phyloP scores from a whole-genome alignment of 1,140 invertebrate species.

The Zaprionus ghesquierei region DNA sequence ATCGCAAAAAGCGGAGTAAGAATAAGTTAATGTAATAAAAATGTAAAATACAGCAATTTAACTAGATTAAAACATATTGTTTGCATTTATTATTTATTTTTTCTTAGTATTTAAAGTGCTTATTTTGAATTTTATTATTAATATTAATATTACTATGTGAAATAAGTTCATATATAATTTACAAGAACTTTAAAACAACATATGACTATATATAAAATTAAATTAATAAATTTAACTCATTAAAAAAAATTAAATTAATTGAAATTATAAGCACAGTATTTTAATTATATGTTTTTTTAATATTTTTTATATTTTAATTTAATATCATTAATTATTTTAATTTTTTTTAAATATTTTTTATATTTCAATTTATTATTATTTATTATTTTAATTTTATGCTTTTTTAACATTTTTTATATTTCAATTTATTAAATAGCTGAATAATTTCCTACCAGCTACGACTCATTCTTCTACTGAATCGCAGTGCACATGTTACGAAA shows the following conservation, averaged over 20 bases:
- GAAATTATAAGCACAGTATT: no score
- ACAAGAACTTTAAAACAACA: no score
- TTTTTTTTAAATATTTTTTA: neutral
- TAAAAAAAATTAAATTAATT: no score
- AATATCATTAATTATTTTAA: no score
- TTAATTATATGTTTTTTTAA: no score
- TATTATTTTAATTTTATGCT: no score
- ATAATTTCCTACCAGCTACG: neutral
- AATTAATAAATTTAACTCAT: no score
- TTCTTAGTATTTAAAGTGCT: neutral
- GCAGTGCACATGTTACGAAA: conserved; percentile 61
- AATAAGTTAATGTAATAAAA: neutral
- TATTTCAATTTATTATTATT: neutral
- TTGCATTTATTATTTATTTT: neutral
- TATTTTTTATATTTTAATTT: no score
- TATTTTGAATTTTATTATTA: no score
- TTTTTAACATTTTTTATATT: neutral
- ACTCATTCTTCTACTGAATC: neutral
- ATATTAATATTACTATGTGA: no score
- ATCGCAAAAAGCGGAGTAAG: neutral
- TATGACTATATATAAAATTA: no score
- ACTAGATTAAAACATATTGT: neutral
- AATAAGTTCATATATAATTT: no score
- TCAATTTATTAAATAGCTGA: neutral
- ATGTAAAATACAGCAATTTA: neutral